These are phyloP conservation scores for Andricus grossulariae DNA, from an alignment of 1,140 invertebrate species.

Conservation along the genomic window DNA sequence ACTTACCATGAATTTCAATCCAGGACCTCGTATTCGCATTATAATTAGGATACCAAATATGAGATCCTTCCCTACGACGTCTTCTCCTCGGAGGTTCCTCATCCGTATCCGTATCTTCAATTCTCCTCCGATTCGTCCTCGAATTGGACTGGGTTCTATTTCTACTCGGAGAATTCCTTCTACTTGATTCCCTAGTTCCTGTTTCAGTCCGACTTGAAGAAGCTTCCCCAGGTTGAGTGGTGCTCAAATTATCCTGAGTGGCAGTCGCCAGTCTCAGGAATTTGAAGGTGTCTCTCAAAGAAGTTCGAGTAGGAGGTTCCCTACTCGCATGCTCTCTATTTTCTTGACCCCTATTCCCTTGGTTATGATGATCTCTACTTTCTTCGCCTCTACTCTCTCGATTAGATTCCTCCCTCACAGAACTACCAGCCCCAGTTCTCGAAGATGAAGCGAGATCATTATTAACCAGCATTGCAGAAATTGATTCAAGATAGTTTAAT, in stretches of 20 bases:
- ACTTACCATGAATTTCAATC: conserved; percentile 42
- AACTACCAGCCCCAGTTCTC: conserved; percentile 10
- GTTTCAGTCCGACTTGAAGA: not conserved
- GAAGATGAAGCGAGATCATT: not conserved
- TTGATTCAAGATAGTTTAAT: conserved; percentile 20
- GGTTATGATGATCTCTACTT: not conserved
- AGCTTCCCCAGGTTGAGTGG: not conserved
- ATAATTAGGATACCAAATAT: conserved; percentile 40
- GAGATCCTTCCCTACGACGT: conserved; percentile 37
- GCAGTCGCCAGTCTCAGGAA: not conserved
- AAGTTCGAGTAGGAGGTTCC: not conserved
- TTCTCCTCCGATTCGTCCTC: conserved; percentile 40
- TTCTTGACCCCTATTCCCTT: not conserved
- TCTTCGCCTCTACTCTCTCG: not conserved
- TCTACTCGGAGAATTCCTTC: not conserved
- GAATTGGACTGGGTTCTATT: conserved; percentile 16
- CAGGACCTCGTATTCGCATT: conserved; percentile 34
- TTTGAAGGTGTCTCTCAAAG: not conserved
- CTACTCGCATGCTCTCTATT: not conserved
- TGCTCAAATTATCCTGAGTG: not conserved
- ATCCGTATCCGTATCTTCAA: conserved; percentile 34
- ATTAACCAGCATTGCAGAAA: conserved; percentile 11
- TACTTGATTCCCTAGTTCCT: not conserved
- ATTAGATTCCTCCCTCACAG: not conserved
- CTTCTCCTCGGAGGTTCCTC: conserved; percentile 49